These are phyloP conservation scores for Chromoteleia sp. DNA, from an alignment of 2,888 invertebrate genomes.

Conservation along the genomic window DNA sequence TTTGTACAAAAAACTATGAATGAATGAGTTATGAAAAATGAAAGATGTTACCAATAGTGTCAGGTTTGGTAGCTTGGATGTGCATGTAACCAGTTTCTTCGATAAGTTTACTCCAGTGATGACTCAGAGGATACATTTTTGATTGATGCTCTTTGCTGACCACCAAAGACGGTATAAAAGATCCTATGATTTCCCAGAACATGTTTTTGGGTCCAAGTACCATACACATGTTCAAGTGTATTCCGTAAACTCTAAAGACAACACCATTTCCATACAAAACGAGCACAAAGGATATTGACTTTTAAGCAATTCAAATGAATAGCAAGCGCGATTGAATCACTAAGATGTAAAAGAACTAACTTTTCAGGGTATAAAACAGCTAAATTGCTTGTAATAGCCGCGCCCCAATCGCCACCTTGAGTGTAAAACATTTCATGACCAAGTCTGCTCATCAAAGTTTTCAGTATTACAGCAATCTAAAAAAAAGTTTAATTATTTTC, in stretches of 20 bases:
- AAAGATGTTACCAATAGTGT: slow-evolving; percentile 92
- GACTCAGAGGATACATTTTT: slow-evolving; percentile 86
- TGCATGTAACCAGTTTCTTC: slow-evolving; percentile 88
- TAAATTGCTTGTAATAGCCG: slow-evolving; percentile 84
- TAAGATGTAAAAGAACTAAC: slow-evolving; percentile 67
- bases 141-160: slow-evolving; percentile 86
- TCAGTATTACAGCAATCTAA: slow-evolving; percentile 84
- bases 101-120: slow-evolving; percentile 77
- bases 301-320: no score
- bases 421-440: slow-evolving; percentile 86
- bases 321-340: not conserved
- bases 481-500: not conserved
- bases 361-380: slow-evolving; percentile 85
- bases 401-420: slow-evolving; percentile 89
- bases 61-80: slow-evolving; percentile 94
- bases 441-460: slow-evolving; percentile 86
- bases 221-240: slow-evolving; percentile 88
- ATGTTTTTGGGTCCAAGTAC: slow-evolving; percentile 58
- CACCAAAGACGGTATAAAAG: slow-evolving; percentile 86
- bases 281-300: no score
- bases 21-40: no score
- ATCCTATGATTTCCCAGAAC: slow-evolving; percentile 85
- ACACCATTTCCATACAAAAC: not conserved
- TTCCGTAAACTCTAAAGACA: slow-evolving; percentile 85
- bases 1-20: no score